Percentiles rank a stretch among this genome's conserved stretches.
phyloP scores from a whole-genome alignment of 2,113 vertebrate species.

The Microtus richardsoni region DNA sequence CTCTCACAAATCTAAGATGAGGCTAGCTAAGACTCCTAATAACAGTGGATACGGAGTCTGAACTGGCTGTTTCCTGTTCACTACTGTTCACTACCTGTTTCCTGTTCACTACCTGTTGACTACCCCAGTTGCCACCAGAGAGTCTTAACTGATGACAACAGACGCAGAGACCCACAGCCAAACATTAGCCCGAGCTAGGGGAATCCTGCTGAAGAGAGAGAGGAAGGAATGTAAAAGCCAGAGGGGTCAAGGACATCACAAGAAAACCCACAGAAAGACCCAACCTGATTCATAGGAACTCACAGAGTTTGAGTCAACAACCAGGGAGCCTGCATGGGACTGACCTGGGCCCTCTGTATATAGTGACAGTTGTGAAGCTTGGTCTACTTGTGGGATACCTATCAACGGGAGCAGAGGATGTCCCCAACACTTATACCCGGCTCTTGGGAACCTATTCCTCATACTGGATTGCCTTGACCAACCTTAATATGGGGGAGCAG shows the following conservation, averaged over 20 bases:
- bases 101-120: too few species aligned
- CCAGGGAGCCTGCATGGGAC: neutral
- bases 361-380: neutral
- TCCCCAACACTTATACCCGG: neutral
- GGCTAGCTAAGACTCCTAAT: neutral
- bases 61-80: neutral
- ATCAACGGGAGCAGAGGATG: neutral
- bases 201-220: neutral
- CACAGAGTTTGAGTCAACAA: neutral
- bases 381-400: neutral
- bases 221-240: neutral
- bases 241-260: neutral
- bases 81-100: too few species aligned
- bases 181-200: neutral
- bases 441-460: neutral
- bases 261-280: neutral
- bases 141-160: neutral
- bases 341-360: neutral
- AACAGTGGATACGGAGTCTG: accelerated
- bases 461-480: neutral
- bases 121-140: neutral
- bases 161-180: neutral
- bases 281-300: neutral
- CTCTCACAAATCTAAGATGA: neutral
- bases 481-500: neutral